phyloP scores from a whole-genome alignment of 2,797 vertebrate species.

The Lagorchestes hirsutus region DNA sequence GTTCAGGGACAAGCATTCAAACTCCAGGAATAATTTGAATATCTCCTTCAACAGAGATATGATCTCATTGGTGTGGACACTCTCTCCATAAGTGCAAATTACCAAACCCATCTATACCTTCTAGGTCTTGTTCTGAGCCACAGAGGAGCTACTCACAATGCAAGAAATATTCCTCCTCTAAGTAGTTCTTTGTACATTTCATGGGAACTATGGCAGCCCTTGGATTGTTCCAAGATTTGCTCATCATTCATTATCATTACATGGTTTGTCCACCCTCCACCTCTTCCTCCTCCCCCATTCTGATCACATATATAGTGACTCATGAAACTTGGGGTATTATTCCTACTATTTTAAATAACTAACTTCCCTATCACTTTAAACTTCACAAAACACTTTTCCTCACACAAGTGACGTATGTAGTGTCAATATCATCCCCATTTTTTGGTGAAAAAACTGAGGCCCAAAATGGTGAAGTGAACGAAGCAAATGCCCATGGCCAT shows the following conservation, averaged over 20 bases:
- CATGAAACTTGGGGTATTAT: not conserved
- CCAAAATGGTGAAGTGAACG: not conserved
- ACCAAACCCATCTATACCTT: not conserved
- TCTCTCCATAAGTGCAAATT: not conserved
- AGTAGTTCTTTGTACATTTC: not conserved
- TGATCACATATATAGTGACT: not conserved
- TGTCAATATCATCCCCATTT: not conserved
- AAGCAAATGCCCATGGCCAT: not conserved
- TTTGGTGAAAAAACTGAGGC: not conserved
- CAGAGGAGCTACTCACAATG: not conserved
- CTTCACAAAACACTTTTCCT: not conserved
- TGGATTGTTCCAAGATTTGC: not conserved
- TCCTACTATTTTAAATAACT: not conserved
- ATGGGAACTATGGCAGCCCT: not conserved
- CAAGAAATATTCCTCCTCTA: not conserved
- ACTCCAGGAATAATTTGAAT: not conserved
- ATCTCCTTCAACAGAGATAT: not conserved
- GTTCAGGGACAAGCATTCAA: not conserved
- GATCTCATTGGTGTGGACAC: not conserved
- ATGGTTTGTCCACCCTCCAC: not conserved
- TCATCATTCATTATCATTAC: not conserved
- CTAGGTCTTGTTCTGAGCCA: not conserved
- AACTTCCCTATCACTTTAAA: not conserved
- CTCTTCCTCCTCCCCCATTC: not conserved
- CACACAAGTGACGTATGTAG: not conserved